A percentile compares a stretch with the other conserved stretches of the same genome.
These are phyloP conservation scores for Ammospiza nelsoni DNA, from an alignment of 2,113 vertebrate genomes.

Conservation along the genomic window DNA sequence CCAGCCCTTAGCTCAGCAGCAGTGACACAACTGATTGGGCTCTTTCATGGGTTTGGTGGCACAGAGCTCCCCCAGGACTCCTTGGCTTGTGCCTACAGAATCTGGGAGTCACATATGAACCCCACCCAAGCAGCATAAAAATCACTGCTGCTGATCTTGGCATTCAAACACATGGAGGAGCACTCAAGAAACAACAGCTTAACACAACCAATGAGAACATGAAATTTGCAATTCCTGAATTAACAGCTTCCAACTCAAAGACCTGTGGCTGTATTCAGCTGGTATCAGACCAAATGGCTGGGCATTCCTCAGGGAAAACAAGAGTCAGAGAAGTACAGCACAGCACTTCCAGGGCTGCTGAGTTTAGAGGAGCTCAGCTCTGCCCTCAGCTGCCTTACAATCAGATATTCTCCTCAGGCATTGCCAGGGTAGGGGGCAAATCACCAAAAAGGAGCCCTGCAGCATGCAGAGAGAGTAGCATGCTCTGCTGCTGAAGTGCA, in stretches of 20 bases:
- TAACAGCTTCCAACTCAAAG: background rate
- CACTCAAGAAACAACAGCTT: background rate
- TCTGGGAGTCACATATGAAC: background rate
- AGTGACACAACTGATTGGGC: background rate
- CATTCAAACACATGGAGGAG: background rate
- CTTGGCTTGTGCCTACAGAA: background rate
- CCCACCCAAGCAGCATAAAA: background rate
- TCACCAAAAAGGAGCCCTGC: background rate
- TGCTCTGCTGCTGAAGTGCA: background rate
- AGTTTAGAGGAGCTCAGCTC: background rate
- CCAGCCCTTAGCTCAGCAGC: background rate
- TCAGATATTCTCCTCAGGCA: background rate
- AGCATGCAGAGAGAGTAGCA: background rate
- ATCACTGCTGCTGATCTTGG: background rate
- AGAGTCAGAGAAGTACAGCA: background rate
- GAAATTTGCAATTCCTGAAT: background rate
- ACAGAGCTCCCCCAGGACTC: background rate
- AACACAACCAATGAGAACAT: accelerated
- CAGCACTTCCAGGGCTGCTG: background rate
- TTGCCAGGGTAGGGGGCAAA: background rate
- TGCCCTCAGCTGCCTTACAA: background rate
- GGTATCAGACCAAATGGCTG: background rate
- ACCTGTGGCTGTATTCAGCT: background rate
- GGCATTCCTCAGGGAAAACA: background rate
- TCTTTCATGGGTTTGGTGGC: background rate